A percentile compares a stretch with the other conserved stretches of the same genome.
These are phyloP conservation scores for Alligator sinensis DNA, from an alignment of 2,113 vertebrate species.

Conservation along the genomic window DNA sequence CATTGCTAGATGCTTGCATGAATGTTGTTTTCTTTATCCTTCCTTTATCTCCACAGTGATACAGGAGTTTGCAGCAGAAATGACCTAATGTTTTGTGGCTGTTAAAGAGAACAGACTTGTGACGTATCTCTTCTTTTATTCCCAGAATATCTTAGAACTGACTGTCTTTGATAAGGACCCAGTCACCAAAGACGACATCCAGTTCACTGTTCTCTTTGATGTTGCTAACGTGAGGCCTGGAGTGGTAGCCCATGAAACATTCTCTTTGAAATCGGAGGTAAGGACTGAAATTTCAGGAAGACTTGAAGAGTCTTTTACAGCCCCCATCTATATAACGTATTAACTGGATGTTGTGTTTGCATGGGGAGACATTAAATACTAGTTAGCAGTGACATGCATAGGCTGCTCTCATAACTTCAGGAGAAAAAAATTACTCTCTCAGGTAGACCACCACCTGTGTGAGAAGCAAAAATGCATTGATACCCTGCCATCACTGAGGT, in stretches of 20 bases:
- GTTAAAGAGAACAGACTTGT: neutral
- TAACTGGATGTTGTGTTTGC: neutral
- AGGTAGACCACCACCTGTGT: neutral
- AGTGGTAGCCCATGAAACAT: conserved; percentile 72
- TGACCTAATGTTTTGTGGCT: neutral
- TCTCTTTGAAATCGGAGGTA: conserved; percentile 81
- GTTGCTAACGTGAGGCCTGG: conserved; percentile 78
- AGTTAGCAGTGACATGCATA: neutral
- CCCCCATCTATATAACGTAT: neutral
- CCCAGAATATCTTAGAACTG: conserved; percentile 80
- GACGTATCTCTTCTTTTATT: conserved; percentile 14
- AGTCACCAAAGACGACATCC: conserved; percentile 73
- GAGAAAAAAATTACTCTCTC: neutral
- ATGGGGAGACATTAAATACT: neutral
- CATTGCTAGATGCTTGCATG: neutral
- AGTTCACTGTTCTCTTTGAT: conserved; percentile 82
- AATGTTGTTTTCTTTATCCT: neutral
- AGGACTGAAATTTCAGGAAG: neutral
- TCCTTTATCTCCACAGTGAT: neutral
- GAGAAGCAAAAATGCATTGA: neutral
- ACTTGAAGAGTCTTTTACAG: neutral
- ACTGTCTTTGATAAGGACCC: conserved; percentile 79
- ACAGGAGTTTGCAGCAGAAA: neutral
- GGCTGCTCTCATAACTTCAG: neutral
- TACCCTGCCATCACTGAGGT: neutral